Conservation (phyloP, 2,797 vertebrate genomes). For the Tapera naevia region DNA sequence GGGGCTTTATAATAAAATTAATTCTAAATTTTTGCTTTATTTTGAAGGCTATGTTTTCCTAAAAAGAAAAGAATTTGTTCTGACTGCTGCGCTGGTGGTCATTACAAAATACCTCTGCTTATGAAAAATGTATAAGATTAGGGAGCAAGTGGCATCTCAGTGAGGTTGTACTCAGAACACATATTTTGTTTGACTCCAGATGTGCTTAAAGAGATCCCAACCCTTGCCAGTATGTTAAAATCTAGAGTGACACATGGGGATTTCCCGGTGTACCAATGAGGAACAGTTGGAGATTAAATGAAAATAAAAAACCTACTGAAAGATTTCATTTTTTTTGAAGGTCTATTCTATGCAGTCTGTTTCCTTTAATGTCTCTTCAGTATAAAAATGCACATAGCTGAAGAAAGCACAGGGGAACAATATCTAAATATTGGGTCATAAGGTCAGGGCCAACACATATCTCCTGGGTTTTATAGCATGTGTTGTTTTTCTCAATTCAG, state of each 20-base stretch:
- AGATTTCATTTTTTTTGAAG: neutral
- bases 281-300: neutral
- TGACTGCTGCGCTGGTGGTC: neutral
- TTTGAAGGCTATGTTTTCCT: neutral
- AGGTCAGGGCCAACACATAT: neutral
- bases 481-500: neutral
- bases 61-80: neutral
- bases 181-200: neutral
- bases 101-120: neutral
- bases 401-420: neutral
- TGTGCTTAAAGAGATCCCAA: neutral
- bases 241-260: neutral
- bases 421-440: neutral
- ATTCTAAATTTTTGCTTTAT: neutral
- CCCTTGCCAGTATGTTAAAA: neutral
- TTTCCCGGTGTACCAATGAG: neutral
- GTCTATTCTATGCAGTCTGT: neutral
- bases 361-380: neutral
- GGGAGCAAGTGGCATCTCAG: neutral
- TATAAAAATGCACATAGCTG: neutral
- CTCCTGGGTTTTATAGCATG: neutral
- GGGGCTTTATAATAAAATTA: neutral
- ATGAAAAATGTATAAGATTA: neutral
- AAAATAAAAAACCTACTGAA: neutral
- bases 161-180: neutral